Evolutionary conservation across 1,140 invertebrate genomes (phyloP), one percentile per base, ranked within the genome.

Genomic region (Eriosoma lanigerum): DNA sequence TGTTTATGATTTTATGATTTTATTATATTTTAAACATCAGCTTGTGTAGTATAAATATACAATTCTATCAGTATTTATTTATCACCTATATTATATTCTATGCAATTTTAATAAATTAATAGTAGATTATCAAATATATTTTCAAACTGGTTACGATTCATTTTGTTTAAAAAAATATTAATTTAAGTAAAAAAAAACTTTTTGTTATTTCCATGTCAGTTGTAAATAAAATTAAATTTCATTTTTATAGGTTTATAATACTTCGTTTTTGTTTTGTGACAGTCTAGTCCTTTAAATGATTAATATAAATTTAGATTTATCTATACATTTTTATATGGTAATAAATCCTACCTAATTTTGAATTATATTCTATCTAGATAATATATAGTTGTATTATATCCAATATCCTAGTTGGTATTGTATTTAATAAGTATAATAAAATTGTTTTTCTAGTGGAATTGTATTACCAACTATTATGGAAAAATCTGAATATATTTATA

Each of bases 221-320:
- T 72, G 68, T 72, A 72, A 50, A 72, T 52, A 52, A 29, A 68
- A 68, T 48, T 68, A 19, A 68, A 72, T 9, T 72, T 72, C 68
- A 72, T 9, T 72, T 52, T 50, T 72, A 32, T 72, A 50, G 68
- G 19, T 72, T 72, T 72, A 52, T 72, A n/a, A 29, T 32, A 52
- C n/a, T 70, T 70, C 24, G 21, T 19, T 50, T 58, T 66, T 66
- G 32, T 66, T 48, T 50, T 70, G 64, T 68, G 29, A 72, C 48
- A 52, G 68, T 72, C 68, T 72, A 72, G 68, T 72, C 68, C 48
- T 52, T 70, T 72, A 52, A 52, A 72, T 72, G 10, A 13, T 52
- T 72, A 50, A 17, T 29, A 72, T 29, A 38, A 38, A 38, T 38
- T 8, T 38, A 62, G 26, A 50, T 52, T 50, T 52, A 72, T 72